Base-by-base conservation (phyloP, 2,888 invertebrate genomes). In the Heteromurus nitidus region DNA sequence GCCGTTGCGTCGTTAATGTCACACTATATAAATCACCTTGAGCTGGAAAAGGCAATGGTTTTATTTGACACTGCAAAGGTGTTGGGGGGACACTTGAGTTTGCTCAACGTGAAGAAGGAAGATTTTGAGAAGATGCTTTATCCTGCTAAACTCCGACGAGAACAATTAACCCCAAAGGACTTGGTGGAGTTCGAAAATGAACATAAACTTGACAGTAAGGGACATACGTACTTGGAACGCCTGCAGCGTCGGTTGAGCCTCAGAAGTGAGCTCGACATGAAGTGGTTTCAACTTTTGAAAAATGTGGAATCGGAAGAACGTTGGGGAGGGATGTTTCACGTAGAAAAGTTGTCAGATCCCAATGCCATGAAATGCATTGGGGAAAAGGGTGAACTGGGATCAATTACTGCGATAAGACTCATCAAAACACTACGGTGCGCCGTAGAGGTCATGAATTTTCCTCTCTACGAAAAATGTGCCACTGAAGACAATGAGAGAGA, bases 191-290 rank as follows among this genome's bases (percentile, higher is more conserved):
- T n/a, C n/a, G n/a, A n/a, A n/a, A 55, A 69, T 1, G 13, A n/a
- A 13, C 9, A 69, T 26, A 53, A 31, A 0, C 16, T 69, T 5
- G 7, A 31, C 11, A 31, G n/a, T n/a, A 28, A 22, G 30, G 69
- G 55, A 18, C 20, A 53, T 13, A 69, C 69, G 0, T 69, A 53
- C 13, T 42, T 18, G 22, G 50, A 69, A 30, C 30, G 69, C 1
- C 58, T 28, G 22, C 28, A 30, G 20, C 47, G 70, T 18, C 16
- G 26, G 1, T 69, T 67, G 18, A n/a, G n/a, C n/a, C n/a, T n/a
- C n/a, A n/a, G n/a, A n/a, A 30, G 73, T 1, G 73, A 42, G 9
- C 44, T 73, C 55, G 65, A 73, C n/a, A 72, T 64, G 13, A 9
- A n/a, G n/a, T n/a, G n/a, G n/a, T n/a, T n/a, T n/a, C n/a, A n/a